phyloP scores from a whole-genome alignment of 2,113 vertebrate genomes.

The Calyptomena viridis region DNA sequence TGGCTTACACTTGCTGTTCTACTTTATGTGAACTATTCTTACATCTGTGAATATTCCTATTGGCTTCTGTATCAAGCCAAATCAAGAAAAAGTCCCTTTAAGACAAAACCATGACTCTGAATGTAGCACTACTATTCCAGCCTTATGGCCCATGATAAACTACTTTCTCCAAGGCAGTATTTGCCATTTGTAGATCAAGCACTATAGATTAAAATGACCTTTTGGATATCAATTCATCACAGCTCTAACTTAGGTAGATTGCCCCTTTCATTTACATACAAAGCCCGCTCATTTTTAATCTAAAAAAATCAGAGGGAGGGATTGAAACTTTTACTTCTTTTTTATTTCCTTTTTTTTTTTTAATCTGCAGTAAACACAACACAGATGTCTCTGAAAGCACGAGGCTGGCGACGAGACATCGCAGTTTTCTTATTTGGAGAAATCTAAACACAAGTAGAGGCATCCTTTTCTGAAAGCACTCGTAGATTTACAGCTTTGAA shows the following conservation, averaged over 20 bases:
- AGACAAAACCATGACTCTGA: background rate
- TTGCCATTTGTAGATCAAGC: conserved; percentile 34
- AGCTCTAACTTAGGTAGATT: background rate
- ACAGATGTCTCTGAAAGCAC: conserved; percentile 20
- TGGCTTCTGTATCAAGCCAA: background rate
- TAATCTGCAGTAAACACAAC: conserved; percentile 27
- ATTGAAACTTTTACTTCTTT: background rate
- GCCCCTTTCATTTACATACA: background rate
- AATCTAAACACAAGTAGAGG: background rate
- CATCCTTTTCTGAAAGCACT: background rate
- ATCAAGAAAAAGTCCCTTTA: background rate
- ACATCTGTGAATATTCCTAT: background rate
- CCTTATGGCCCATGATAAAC: background rate
- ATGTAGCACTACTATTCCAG: background rate
- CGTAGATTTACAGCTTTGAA: background rate
- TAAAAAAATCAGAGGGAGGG: conserved; percentile 21
- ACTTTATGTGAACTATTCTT: background rate
- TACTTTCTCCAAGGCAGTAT: conserved; percentile 25
- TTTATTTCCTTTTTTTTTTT: background rate
- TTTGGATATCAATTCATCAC: conserved; percentile 16
- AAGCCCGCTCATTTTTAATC: conserved; percentile 7
- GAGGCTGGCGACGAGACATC: background rate
- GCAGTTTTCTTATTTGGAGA: background rate
- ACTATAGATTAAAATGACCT: conserved; percentile 42
- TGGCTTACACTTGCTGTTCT: background rate